These are phyloP conservation scores for Bryconaethiops microstoma DNA, from an alignment of 2,797 vertebrate genomes.

Conservation along the genomic window DNA sequence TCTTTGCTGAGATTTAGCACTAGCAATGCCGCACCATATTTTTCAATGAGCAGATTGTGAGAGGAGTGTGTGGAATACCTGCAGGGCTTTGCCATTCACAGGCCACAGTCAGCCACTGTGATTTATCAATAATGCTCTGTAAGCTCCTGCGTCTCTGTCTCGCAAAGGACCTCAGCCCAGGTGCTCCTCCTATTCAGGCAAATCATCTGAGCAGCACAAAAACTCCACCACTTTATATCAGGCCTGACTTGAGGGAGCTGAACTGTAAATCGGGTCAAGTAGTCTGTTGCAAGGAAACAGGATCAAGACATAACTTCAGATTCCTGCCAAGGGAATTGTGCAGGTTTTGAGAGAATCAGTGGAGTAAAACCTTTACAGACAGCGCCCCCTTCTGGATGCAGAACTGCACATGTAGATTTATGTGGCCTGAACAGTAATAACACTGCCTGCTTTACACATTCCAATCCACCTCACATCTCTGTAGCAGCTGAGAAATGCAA, in stretches of 20 bases:
- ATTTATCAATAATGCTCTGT: conserved; percentile 6
- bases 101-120: not conserved
- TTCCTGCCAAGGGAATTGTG: not conserved
- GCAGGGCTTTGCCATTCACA: not conserved
- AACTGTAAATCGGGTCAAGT: conserved; percentile 21
- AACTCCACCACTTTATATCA: conserved; percentile 34
- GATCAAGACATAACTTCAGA: conserved; percentile 30
- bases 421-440: not conserved
- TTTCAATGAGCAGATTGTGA: conserved; percentile 8
- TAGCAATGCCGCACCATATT: conserved; percentile 7
- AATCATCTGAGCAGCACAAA: not conserved
- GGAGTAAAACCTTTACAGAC: conserved; percentile 33
- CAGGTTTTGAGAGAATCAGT: not conserved
- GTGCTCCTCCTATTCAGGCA: not conserved
- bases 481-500: not conserved
- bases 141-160: not conserved
- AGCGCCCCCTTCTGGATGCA: conserved; percentile 51
- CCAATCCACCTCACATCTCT: not conserved
- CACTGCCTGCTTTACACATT: not conserved
- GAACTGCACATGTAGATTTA: not conserved
- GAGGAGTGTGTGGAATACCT: not conserved
- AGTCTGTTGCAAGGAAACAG: conserved; percentile 14
- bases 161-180: not conserved
- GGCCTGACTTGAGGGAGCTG: conserved; percentile 34
- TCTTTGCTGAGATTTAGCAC: not conserved